A percentile compares a stretch with the other conserved stretches of the same genome.
Conservation (phyloP, 2,888 invertebrate genomes). For the Miltochrista miniata region DNA sequence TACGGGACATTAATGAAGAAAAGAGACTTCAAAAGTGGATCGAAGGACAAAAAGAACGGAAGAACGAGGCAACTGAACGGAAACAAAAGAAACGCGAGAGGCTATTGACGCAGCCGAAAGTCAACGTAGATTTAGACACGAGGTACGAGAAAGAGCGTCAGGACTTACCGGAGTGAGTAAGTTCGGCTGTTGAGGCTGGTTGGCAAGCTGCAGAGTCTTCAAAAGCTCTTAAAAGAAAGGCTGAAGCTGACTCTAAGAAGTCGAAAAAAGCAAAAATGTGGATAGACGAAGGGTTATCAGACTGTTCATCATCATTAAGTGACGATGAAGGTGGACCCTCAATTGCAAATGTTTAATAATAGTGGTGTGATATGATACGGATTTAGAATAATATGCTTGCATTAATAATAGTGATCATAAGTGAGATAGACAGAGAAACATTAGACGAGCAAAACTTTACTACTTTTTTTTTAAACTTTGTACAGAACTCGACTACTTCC, state of each 20-base stretch:
- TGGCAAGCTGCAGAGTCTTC: slow-evolving; percentile 84
- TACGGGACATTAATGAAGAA: slow-evolving; percentile 99
- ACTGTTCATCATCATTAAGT: slow-evolving; percentile 75
- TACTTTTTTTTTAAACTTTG: too few relatives aligned
- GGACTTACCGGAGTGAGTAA: slow-evolving; percentile 90
- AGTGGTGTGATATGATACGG: background rate
- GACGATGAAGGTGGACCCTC: slow-evolving; percentile 54
- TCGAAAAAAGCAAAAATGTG: slow-evolving; percentile 76
- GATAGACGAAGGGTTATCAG: slow-evolving; percentile 80
- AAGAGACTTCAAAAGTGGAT: slow-evolving; percentile 96
- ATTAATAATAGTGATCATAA: too few relatives aligned
- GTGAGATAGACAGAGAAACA: too few relatives aligned
- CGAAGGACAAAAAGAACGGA: slow-evolving; percentile 92
- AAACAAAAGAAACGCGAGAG: slow-evolving; percentile 91
- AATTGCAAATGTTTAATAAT: background rate
- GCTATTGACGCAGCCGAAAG: slow-evolving; percentile 90
- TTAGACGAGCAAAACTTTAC: too few relatives aligned
- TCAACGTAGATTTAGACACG: slow-evolving; percentile 89
- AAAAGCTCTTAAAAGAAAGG: slow-evolving; percentile 67
- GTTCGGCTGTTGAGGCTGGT: slow-evolving; percentile 93
- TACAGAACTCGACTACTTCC: too few relatives aligned
- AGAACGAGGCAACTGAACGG: slow-evolving; percentile 89
- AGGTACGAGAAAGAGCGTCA: slow-evolving; percentile 90
- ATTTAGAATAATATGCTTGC: too few relatives aligned
- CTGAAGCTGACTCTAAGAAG: slow-evolving; percentile 52